A percentile compares a stretch with the other conserved stretches of the same genome.
phyloP scores from a whole-genome alignment of 2,113 vertebrate genomes.

The Sylvietta virens region DNA sequence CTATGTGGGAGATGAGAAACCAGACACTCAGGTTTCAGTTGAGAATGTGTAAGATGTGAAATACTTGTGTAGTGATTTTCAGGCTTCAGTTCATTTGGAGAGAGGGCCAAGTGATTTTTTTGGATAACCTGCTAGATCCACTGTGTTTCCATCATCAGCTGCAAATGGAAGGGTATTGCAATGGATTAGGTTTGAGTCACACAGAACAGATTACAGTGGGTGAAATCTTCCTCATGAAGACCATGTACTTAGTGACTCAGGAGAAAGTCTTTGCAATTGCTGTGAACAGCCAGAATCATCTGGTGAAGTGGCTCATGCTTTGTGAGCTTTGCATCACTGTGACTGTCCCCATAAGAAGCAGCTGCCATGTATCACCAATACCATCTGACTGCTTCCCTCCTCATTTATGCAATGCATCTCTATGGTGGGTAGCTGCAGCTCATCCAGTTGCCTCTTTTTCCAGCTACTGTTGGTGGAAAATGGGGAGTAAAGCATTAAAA shows the following conservation, averaged over 20 bases:
- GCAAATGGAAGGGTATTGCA: not conserved
- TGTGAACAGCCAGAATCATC: not conserved
- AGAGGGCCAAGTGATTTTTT: not conserved
- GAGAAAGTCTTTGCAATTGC: not conserved
- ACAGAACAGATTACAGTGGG: not conserved
- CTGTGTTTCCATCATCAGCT: not conserved
- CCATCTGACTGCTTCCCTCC: not conserved
- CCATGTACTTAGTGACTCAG: not conserved
- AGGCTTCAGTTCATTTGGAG: not conserved
- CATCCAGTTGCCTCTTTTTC: not conserved
- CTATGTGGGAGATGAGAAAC: not conserved
- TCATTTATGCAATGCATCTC: fast-evolving
- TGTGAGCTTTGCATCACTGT: not conserved
- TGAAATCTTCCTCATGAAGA: not conserved
- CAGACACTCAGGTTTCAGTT: not conserved
- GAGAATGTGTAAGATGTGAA: not conserved
- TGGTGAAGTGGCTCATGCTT: not conserved
- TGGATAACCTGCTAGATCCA: fast-evolving
- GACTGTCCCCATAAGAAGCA: not conserved
- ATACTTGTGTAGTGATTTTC: not conserved
- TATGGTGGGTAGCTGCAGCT: no score
- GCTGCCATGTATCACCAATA: not conserved
- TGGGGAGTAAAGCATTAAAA: not conserved
- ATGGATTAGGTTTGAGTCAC: not conserved
- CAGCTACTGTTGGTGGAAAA: not conserved